phyloP scores from a whole-genome alignment of 2,113 vertebrate genomes.

The Sitta europaea region DNA sequence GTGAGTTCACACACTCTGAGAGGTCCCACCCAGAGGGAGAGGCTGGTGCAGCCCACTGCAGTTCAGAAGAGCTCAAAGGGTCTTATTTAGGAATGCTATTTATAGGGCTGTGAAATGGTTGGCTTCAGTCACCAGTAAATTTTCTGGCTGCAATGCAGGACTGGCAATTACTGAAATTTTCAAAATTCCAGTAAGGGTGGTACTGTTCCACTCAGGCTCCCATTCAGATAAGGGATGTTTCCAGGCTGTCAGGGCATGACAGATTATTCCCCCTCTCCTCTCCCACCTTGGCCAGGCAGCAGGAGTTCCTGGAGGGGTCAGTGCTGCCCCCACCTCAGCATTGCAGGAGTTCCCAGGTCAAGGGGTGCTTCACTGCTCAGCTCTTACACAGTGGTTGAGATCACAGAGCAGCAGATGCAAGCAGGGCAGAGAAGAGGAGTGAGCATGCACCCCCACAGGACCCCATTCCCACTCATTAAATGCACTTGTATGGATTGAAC shows the following conservation, averaged over 20 bases:
- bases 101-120: not conserved
- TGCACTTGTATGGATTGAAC: not conserved
- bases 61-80: not conserved
- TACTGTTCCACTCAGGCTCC: not conserved
- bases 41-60: not conserved
- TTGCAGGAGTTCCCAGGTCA: not conserved
- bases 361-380: not conserved
- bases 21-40: not conserved
- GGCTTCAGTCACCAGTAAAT: not conserved
- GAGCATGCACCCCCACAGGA: not conserved
- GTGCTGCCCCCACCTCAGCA: too few relatives aligned
- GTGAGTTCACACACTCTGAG: not conserved
- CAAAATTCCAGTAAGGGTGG: not conserved
- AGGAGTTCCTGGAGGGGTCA: not conserved
- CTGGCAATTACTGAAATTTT: not conserved
- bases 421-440: not conserved
- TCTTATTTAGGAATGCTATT: not conserved
- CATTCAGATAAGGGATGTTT: not conserved
- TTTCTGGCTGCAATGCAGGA: not conserved
- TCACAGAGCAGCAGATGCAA: not conserved
- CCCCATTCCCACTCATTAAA: not conserved
- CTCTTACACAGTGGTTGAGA: not conserved
- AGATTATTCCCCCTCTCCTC: not conserved
- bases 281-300: not conserved
- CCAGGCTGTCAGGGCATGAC: not conserved